Evolutionary conservation across 2,113 vertebrate species (phyloP).

Genomic region (Pachypanchax playfairii): DNA sequence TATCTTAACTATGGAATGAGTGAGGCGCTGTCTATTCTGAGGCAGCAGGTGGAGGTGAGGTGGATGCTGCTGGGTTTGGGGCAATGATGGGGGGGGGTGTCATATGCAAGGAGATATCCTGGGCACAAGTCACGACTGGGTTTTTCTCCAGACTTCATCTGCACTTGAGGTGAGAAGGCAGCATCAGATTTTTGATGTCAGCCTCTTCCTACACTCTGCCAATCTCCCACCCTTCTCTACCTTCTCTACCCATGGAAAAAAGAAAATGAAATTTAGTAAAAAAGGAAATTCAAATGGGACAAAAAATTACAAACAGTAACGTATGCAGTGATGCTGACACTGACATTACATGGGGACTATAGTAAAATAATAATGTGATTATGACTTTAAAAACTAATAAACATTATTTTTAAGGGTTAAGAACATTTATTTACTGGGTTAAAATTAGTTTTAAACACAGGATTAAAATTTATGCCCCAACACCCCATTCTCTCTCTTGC

Average conservation of each 20-base stretch:
- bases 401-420: conserved; percentile 49
- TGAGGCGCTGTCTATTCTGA: conserved; percentile 50
- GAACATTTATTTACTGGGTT: conserved; percentile 64
- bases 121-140: conserved; percentile 48
- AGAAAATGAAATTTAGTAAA: conserved; percentile 66
- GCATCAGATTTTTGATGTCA: conserved; percentile 52
- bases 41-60: conserved; percentile 55
- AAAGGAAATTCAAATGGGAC: conserved; percentile 42
- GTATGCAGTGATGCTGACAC: conserved; percentile 60
- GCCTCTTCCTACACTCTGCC: conserved; percentile 55
- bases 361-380: conserved; percentile 49
- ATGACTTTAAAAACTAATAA: conserved; percentile 43
- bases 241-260: conserved; percentile 79
- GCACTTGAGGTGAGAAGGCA: conserved; percentile 56
- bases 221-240: conserved; percentile 59
- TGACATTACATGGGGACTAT: conserved; percentile 41
- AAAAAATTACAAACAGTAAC: conserved; percentile 52
- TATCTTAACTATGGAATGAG: conserved; percentile 41
- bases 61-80: conserved; percentile 48
- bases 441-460: conserved; percentile 73
- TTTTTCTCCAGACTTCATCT: conserved; percentile 58
- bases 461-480: conserved; percentile 70
- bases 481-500: conserved; percentile 74
- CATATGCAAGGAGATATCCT: conserved; percentile 42
- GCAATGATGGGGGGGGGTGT: conserved; percentile 22